Evolutionary conservation across 2,113 vertebrate species (phyloP), one percentile per base, ranked within the genome.

Genomic region (Xenopus borealis): DNA sequence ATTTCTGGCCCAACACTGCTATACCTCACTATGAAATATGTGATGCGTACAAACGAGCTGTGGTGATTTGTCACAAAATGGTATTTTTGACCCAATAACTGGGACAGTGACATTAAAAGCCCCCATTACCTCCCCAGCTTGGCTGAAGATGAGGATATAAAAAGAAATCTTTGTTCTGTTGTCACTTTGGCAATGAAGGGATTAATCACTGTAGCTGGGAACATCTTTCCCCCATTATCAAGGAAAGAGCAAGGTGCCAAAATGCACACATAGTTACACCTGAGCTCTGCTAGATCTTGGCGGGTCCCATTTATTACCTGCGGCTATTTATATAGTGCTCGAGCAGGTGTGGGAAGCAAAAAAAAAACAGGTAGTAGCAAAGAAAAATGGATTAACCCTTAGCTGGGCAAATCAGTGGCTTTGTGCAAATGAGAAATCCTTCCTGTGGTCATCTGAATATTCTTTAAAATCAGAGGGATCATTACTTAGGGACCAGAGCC

Each of bases 261-360:
- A 62, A 63, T 69, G 59, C 66, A 40, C 47, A 69, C 58, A 77
- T 27, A 77, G 67, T 23, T 64, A 77, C 74, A 77, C 74, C 74
- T 77, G 74, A 77, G 66, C 74, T 52, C 59, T 44, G 66, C 59
- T 57, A 70, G 61, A 70, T 64, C 10, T 44, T 69, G 74, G 74
- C 59, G 66, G 58, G 30, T 46, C 69, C 66, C 58, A 77, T 77
- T 70, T 77, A 77, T 77, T 77, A 77, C 74, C 61, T 20, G 27
- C 47, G 33, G 74, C 61, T 77, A 70, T 77, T 77, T 63, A 64
- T 77, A 70, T 20, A 68, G 17, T 63, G 46, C 11, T 53, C 12
- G 27, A 69, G 73, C 66, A 70, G 66, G 67, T 69, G 74, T 77
- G 67, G 59, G 62, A 19, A 16, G 14, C 45, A 47, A 30, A 27